These are phyloP conservation scores for Ictalurus punctatus DNA, from an alignment of 2,113 vertebrate genomes.

Conservation along the genomic window DNA sequence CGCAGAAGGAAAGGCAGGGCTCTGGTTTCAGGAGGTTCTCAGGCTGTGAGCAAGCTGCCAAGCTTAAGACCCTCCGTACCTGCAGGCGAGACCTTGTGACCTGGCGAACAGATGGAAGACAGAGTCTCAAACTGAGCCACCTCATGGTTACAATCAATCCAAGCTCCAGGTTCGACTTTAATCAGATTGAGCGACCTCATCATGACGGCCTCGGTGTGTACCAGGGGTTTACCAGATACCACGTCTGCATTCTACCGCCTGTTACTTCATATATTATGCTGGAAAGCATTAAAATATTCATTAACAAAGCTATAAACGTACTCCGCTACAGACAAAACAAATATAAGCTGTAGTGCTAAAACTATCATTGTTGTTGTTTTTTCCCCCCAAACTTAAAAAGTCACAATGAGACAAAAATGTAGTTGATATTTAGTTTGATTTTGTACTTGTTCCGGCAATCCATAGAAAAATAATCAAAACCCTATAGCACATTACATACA, in stretches of 20 bases:
- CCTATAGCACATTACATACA: background rate
- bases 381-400: background rate
- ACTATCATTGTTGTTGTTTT: background rate
- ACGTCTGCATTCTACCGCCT: background rate
- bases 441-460: background rate
- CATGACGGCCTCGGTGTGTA: background rate
- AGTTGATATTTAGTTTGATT: background rate
- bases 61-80: slow-evolving; percentile 34
- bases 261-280: background rate
- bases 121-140: slow-evolving; percentile 41
- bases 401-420: background rate
- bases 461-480: background rate
- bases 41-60: slow-evolving; percentile 43
- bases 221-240: no score
- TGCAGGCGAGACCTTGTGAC: slow-evolving; percentile 26
- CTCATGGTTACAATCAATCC: slow-evolving; percentile 10
- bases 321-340: background rate
- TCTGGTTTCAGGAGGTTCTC: slow-evolving; percentile 48
- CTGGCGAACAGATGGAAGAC: slow-evolving; percentile 40
- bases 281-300: background rate
- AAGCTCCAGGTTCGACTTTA: background rate
- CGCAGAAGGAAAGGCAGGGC: slow-evolving; percentile 2
- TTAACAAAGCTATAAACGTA: background rate
- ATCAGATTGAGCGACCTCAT: background rate
- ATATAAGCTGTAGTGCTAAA: background rate